Evolutionary conservation across 2,888 invertebrate genomes (phyloP), one percentile per base, ranked within the genome.

Genomic region (Lithophane ornitopus): DNA sequence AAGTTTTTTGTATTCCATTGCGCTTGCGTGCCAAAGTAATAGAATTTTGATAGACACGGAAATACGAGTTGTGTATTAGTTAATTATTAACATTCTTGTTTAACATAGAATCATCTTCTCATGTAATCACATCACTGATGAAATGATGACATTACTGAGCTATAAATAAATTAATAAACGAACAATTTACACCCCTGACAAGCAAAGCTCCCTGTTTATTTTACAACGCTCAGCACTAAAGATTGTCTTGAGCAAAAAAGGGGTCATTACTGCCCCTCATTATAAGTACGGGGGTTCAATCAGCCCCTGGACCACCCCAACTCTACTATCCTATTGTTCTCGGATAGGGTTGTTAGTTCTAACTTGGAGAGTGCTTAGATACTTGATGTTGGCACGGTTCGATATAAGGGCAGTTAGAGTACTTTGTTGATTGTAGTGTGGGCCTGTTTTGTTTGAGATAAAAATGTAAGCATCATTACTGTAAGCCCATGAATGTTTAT

Each of bases 211-310:
- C 62, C 49, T 61, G 65, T 78, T 73, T 78, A 67, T 67, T 80
- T 39, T 59, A 39, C 62, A 77, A 61, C 58, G 46, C 59, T 67
- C 59, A 75, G 28, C 49, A 59, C 59, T 72, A 78, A 74, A 76
- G 65, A 73, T 62, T 58, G 67, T 78, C 54, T 80, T 70, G 11
- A 56, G 39, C 75, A 73, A 85, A 82, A 84, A 88, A 87, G 76
- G 85, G 88, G 85, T 83, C 84, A 78, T 86, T 87, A 86, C 75
- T 81, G 70, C 74, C 78, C 80, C 80, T 80, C 54, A 41, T 70
- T 79, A 77, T 80, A 70, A 77, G 41, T 54, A 75, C 73, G 70
- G 69, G 79, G 74, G 84, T 75, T 74, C 66, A 80, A 85, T 73
- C 78, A 76, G 76, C 78, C 72, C 73, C 61, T 66, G 69, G 74